Percentiles rank a stretch among this genome's conserved stretches.
Conservation (phyloP, 2,797 vertebrate genomes). For the Spinus olivaceus region DNA sequence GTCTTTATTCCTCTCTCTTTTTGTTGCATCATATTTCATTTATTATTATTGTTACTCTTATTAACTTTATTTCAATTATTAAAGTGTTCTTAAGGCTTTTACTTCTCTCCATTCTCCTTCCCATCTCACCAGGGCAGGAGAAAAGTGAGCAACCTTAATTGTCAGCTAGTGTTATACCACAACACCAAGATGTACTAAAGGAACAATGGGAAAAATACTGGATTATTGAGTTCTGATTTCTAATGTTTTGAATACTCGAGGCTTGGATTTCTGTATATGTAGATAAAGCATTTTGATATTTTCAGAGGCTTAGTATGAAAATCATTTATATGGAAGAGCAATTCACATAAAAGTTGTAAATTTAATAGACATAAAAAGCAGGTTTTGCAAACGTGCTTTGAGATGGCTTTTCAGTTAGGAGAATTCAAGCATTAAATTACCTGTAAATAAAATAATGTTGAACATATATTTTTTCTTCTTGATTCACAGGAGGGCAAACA, state of each 20-base stretch:
- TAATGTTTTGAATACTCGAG: background rate
- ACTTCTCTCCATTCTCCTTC: background rate
- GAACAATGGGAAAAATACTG: background rate
- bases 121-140: background rate
- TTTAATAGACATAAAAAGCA: background rate
- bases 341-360: background rate
- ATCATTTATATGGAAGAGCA: background rate
- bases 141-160: background rate
- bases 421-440: background rate
- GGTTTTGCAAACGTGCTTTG: background rate
- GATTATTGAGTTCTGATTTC: background rate
- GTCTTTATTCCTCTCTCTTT: background rate
- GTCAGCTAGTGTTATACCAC: background rate
- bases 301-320: background rate
- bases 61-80: background rate
- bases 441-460: background rate
- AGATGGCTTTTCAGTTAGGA: background rate
- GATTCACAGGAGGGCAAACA: background rate
- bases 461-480: background rate
- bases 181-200: background rate
- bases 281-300: background rate
- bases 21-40: background rate
- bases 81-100: background rate
- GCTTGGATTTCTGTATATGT: background rate
- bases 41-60: background rate